Base-by-base conservation (phyloP, 35 echinoderm and acorn worm species). In the Heliocidaris erythrogramma region DNA sequence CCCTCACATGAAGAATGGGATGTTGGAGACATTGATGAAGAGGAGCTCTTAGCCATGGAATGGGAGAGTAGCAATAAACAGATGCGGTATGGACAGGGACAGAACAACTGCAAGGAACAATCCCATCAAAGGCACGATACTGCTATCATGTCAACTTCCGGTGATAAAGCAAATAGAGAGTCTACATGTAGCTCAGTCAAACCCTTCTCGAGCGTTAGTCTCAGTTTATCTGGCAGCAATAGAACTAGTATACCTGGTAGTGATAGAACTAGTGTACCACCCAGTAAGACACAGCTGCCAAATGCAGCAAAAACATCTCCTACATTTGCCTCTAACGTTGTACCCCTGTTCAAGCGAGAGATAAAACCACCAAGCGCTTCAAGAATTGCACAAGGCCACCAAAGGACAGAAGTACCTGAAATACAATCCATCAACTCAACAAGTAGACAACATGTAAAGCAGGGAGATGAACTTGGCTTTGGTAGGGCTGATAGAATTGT, bases 41-140 rank as follows among this genome's bases (percentile, higher is more conserved):
- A 49, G 47, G 24, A 53, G 11, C 49, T 92, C 30, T 53, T 92
- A 30, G 42, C 35, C 90, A 92, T 92, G 90, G 90, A 92, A 21
- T 53, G 49, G 90, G 90, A 92, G 49, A 48, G 47, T 11, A 48
- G 49, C 48, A 49, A 49, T 48, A n/a, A n/a, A n/a, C n/a, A n/a
- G n/a, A n/a, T n/a, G n/a, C n/a, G n/a, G n/a, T n/a, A n/a, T n/a
- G n/a, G n/a, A n/a, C n/a, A n/a, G n/a, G n/a, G n/a, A n/a, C n/a
- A n/a, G n/a, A n/a, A n/a, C n/a, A n/a, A n/a, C 27, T 49, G 29
- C 90, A 31, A 14, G 21, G 60, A 65, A 65, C 0, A 65, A 21
- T 18, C 60, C 5, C 24, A 16, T 24, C 60, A 65, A 5, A 65
- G 60, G 24, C 60, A 24, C 21, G 5, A 13, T 65, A 65, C 60